These are phyloP conservation scores for Vultur gryphus DNA, from an alignment of 2,797 vertebrate genomes.

Conservation along the genomic window DNA sequence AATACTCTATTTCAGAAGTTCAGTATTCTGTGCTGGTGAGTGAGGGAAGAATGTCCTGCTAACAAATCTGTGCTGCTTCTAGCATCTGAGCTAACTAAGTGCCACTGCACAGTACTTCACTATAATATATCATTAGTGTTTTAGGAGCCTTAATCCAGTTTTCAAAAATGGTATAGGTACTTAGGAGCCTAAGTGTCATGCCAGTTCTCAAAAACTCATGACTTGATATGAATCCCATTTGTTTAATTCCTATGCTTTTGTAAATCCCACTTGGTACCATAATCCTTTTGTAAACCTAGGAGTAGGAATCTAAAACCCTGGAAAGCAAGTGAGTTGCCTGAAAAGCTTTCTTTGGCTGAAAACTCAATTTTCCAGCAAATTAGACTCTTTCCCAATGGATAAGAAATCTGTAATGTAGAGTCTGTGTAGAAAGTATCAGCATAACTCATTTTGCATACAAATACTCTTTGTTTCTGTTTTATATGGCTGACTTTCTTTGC, in stretches of 20 bases:
- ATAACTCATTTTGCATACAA: neutral
- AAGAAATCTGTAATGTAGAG: neutral
- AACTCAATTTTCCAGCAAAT: neutral
- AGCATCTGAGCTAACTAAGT: neutral
- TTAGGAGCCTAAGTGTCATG: neutral
- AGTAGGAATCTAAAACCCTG: neutral
- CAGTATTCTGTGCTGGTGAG: neutral
- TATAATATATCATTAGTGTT: neutral
- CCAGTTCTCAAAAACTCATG: neutral
- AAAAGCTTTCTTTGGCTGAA: neutral
- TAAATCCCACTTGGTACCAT: neutral
- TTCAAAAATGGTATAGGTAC: neutral
- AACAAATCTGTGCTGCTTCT: neutral
- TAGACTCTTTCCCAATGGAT: neutral
- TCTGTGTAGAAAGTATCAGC: neutral
- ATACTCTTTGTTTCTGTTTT: neutral
- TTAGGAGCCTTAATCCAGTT: neutral
- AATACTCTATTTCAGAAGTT: neutral
- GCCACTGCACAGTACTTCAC: neutral
- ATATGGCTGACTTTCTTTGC: neutral
- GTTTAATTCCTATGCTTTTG: neutral
- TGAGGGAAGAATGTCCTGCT: rapidly evolving
- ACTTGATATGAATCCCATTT: neutral
- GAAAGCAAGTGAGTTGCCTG: neutral
- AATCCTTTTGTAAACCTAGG: neutral